Percentiles rank a stretch among this genome's conserved stretches.
phyloP scores from a whole-genome alignment of 2,888 invertebrate species.

The Phengaris alcon region DNA sequence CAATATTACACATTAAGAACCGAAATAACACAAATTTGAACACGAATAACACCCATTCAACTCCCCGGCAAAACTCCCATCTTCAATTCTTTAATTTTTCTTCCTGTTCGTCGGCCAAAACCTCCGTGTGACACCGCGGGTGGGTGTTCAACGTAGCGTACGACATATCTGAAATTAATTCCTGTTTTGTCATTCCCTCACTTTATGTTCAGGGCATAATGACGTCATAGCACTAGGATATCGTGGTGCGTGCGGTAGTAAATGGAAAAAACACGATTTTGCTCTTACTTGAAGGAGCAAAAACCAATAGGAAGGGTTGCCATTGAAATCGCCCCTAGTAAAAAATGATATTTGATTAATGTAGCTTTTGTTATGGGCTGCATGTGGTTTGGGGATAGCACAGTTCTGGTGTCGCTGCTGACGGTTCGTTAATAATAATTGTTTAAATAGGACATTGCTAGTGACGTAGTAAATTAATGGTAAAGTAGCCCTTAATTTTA shows the following conservation, averaged over 20 bases:
- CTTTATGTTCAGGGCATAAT: conserved; percentile 75
- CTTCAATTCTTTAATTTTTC: too few species aligned
- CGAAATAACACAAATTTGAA: too few species aligned
- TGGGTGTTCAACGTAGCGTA: conserved; percentile 62
- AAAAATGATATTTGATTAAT: conserved; percentile 76
- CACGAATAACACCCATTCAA: too few species aligned
- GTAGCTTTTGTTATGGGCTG: conserved; percentile 42
- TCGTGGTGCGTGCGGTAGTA: conserved; percentile 60
- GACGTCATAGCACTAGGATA: conserved; percentile 71
- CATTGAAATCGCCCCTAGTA: conserved; percentile 69
- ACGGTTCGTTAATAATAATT: conserved; percentile 1
- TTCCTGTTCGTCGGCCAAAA: conserved; percentile 16
- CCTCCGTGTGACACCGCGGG: conserved; percentile 47
- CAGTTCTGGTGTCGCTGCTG: conserved; percentile 3
- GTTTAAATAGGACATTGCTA: too few species aligned
- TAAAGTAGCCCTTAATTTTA: too few species aligned
- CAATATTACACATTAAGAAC: too few species aligned
- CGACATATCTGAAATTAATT: conserved; percentile 78
- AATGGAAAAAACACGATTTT: conserved; percentile 74
- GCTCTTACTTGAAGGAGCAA: conserved; percentile 76
- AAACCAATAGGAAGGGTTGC: conserved; percentile 77
- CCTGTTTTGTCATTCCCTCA: conserved; percentile 78
- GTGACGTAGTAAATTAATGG: too few species aligned
- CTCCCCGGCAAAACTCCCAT: too few species aligned
- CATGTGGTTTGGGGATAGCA: conserved; percentile 33